Evolutionary conservation across 2,113 vertebrate genomes (phyloP), one percentile per base, ranked within the genome.

Genomic region (Sarotherodon lohbergeri): DNA sequence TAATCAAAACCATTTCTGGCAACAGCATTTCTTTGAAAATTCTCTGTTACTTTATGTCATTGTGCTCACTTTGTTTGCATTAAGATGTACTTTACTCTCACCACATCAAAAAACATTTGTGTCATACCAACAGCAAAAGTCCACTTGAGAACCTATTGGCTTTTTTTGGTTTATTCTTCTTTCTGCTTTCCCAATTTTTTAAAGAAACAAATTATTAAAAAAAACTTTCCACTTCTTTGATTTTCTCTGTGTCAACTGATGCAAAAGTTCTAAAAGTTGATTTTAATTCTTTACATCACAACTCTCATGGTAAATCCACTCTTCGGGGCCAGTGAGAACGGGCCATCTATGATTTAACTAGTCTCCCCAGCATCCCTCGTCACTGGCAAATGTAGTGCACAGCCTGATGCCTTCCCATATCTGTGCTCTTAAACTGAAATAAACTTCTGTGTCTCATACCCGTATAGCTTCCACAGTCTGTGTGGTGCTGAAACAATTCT

Each of bases 261-360:
- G 86, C 83, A 81, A 57, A 86, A 89, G 39, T 85, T 90, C 27
- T 41, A 22, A 22, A 43, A 81, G 71, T 88, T 86, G 85, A 66
- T 92, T 93, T 92, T 93, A 92, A 89, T 89, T 87, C 39, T 73
- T 88, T 66, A 85, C 48, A 55, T 73, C 92, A 94, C 86, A 93
- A 88, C 68, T 57, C 71, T 87, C 57, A 90, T 90, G 73, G 82
- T 88, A 90, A 92, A 90, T 92, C 32, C 87, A 59, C 56, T 89
- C 43, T 87, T 87, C 3, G 68, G 92, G 83, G 85, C 80, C 85
- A 34, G 39, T 24, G 85, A 90, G 82, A 92, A 66, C 59, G 89
- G 80, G 59, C 24, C 88, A 93, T 94, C 63, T 86, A 92, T 93
- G 91, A 94, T 94, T 95, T 88, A 91, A 80, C 39, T 22, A 78